Evolutionary conservation across 2,797 vertebrate genomes (phyloP).

Genomic region (Pristis pectinata): DNA sequence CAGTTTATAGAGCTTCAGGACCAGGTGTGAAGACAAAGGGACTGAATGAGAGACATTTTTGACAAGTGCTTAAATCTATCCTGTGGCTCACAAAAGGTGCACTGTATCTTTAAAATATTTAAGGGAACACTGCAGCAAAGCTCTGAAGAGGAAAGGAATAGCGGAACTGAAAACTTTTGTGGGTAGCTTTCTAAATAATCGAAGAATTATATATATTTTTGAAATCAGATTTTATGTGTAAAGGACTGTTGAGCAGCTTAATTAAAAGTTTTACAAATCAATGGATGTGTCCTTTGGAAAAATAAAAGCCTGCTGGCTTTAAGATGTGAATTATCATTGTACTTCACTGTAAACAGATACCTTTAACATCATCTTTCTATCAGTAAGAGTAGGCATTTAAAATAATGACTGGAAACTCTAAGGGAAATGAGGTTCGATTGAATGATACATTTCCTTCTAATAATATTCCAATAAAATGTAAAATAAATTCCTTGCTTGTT

Average conservation of each 20-base stretch:
- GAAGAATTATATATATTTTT: neutral
- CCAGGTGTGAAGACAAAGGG: neutral
- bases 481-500: constrained; percentile 34
- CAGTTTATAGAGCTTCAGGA: constrained; percentile 32
- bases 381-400: constrained; percentile 16
- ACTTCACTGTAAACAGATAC: constrained; percentile 23
- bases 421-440: constrained; percentile 24
- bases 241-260: neutral
- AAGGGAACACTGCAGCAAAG: neutral
- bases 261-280: neutral
- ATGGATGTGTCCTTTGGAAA: neutral
- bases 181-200: neutral
- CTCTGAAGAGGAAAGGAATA: neutral
- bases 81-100: neutral
- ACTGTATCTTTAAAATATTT: constrained; percentile 20
- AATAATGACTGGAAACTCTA: constrained; percentile 14
- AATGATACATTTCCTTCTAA: constrained; percentile 18
- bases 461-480: constrained; percentile 3
- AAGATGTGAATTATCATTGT: neutral
- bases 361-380: constrained; percentile 26
- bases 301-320: neutral
- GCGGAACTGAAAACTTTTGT: constrained; percentile 16
- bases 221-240: constrained; percentile 9
- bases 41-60: neutral
- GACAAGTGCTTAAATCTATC: constrained; percentile 33